phyloP scores from a whole-genome alignment of 1,140 invertebrate genomes.

The Drosophila neocordata region DNA sequence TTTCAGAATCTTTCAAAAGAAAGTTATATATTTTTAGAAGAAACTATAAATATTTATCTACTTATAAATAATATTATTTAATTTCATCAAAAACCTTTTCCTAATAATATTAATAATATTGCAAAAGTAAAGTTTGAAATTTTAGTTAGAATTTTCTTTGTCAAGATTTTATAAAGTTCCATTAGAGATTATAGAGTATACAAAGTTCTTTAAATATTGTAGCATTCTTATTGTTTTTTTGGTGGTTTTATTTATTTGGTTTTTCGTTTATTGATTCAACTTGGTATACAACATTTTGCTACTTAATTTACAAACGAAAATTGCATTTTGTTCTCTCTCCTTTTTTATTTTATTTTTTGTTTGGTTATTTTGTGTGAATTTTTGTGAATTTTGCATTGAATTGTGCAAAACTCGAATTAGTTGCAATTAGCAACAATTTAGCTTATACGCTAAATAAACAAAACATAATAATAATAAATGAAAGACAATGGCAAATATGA shows the following conservation, averaged over 20 bases:
- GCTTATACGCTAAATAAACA: constrained; percentile 31
- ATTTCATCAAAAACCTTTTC: too few relatives aligned
- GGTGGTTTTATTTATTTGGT: constrained; percentile 49
- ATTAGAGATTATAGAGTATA: too few relatives aligned
- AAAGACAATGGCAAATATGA: constrained; percentile 13
- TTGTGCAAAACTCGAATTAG: constrained; percentile 73
- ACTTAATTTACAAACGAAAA: constrained; percentile 70
- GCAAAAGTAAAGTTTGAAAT: too few relatives aligned
- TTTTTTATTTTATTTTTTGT: constrained; percentile 33
- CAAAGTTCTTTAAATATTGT: background rate
- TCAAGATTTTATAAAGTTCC: too few relatives aligned
- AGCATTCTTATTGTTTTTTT: background rate
- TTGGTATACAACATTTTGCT: constrained; percentile 45
- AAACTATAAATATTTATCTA: too few relatives aligned
- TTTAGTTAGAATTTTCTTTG: too few relatives aligned
- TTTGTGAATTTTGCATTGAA: constrained; percentile 71
- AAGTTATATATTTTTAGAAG: too few relatives aligned
- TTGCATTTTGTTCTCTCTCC: constrained; percentile 56
- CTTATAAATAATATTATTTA: too few relatives aligned
- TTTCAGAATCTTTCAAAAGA: too few relatives aligned
- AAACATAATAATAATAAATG: constrained; percentile 21
- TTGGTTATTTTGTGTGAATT: constrained; percentile 76
- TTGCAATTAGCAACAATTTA: constrained; percentile 70
- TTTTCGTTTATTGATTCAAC: constrained; percentile 40
- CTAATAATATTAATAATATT: too few relatives aligned